Conservation (phyloP, 2,797 vertebrate genomes). For the Enteromius unitaeniatus region DNA sequence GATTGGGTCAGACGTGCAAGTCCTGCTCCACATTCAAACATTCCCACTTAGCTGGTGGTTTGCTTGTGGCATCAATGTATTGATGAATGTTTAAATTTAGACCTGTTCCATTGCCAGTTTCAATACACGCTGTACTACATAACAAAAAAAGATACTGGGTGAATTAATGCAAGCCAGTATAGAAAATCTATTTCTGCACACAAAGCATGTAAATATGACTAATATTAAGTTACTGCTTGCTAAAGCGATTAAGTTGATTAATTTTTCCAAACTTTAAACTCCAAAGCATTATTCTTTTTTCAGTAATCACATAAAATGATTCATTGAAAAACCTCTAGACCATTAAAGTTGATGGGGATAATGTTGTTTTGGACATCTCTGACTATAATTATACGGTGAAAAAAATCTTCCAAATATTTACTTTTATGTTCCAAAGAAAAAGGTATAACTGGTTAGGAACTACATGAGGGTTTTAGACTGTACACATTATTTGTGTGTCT, state of each 20-base stretch:
- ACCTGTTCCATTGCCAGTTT: slow-evolving; percentile 58
- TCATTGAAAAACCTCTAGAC: neutral
- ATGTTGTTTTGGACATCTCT: neutral
- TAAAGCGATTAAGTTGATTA: neutral
- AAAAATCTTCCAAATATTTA: neutral
- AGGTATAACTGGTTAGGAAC: neutral
- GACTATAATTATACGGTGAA: neutral
- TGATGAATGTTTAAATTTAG: slow-evolving; percentile 65
- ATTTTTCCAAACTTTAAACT: neutral
- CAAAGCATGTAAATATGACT: neutral
- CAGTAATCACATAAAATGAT: neutral
- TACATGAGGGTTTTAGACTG: no score
- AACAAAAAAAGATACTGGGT: neutral
- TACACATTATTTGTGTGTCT: no score
- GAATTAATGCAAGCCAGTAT: neutral
- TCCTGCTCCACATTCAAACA: slow-evolving; percentile 21
- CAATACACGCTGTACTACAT: slow-evolving; percentile 1
- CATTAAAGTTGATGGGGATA: neutral
- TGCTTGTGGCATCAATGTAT: slow-evolving; percentile 52
- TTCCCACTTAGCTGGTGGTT: slow-evolving; percentile 10
- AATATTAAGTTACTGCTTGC: neutral
- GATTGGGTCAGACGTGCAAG: neutral
- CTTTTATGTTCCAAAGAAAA: neutral
- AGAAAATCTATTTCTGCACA: neutral
- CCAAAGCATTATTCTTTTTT: neutral